Evolutionary conservation across 1,140 invertebrate genomes (phyloP).

Genomic region (Daktulosphaira vitifoliae): DNA sequence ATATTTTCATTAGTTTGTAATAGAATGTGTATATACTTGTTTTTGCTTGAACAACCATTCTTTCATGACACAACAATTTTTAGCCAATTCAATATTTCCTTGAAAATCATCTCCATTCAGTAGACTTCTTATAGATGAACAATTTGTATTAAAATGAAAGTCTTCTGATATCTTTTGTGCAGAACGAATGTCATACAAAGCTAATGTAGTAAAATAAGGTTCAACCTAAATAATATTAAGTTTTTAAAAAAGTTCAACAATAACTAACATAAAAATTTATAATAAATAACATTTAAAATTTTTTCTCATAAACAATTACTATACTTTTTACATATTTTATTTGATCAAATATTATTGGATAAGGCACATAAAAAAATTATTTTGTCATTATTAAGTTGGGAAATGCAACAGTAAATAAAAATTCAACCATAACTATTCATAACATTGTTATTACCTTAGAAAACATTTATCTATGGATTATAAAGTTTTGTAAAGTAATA

Average conservation of each 20-base stretch:
- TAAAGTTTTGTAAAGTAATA: too few species aligned
- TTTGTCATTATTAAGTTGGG: too few species aligned
- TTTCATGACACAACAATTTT: slow-evolving; percentile 37
- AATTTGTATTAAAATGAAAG: slow-evolving; percentile 85
- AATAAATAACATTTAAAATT: too few species aligned
- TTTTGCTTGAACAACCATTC: slow-evolving; percentile 13
- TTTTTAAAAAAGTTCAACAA: neutral
- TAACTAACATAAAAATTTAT: neutral
- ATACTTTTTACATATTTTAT: too few species aligned
- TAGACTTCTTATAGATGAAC: slow-evolving; percentile 52
- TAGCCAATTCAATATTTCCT: slow-evolving; percentile 33
- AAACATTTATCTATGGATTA: too few species aligned
- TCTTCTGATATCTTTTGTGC: slow-evolving; percentile 85
- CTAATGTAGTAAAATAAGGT: slow-evolving; percentile 79
- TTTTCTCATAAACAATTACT: too few species aligned
- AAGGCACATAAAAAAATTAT: too few species aligned
- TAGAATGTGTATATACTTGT: neutral
- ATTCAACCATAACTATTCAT: too few species aligned
- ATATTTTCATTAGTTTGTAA: too few species aligned
- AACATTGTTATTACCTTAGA: too few species aligned
- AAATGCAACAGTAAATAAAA: too few species aligned
- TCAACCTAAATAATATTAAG: slow-evolving; percentile 56
- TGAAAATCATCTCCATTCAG: slow-evolving; percentile 42
- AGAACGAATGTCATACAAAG: slow-evolving; percentile 75
- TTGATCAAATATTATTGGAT: too few species aligned